A percentile compares a stretch with the other conserved stretches of the same genome.
Evolutionary conservation across 2,888 invertebrate genomes (phyloP).

Genomic region (Eupithecia subfuscata): DNA sequence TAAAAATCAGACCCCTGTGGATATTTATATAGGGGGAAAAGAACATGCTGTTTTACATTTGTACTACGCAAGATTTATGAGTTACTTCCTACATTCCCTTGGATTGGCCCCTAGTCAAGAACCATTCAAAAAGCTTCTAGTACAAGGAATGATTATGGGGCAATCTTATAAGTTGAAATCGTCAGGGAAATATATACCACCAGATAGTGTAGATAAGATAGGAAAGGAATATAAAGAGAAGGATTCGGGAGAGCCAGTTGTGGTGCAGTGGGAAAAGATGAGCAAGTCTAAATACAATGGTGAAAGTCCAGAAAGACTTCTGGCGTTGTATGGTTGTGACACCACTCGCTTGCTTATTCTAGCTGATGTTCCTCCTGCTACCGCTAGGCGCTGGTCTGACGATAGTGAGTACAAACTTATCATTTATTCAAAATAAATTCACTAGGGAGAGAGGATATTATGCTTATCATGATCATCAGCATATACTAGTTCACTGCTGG

Average conservation of each 20-base stretch:
- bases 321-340: conserved; percentile 93
- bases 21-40: conserved; percentile 98
- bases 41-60: conserved; percentile 98
- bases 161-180: conserved; percentile 89
- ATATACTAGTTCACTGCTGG: too few species aligned
- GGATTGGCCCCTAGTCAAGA: conserved; percentile 90
- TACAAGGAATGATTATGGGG: conserved; percentile 98
- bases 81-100: conserved; percentile 93
- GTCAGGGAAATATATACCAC: conserved; percentile 91
- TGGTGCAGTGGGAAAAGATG: conserved; percentile 98
- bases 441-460: not conserved
- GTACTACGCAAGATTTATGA: conserved; percentile 97
- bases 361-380: conserved; percentile 95
- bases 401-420: conserved; percentile 85
- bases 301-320: conserved; percentile 93
- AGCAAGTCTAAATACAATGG: conserved; percentile 99
- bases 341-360: conserved; percentile 95
- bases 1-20: conserved; percentile 91
- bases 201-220: conserved; percentile 85
- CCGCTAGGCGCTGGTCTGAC: conserved; percentile 94
- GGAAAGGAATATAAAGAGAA: conserved; percentile 85
- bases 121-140: conserved; percentile 95
- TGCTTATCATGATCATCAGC: too few species aligned
- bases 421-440: not conserved
- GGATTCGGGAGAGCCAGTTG: conserved; percentile 86